Percentiles rank a stretch among this genome's conserved stretches.
These are phyloP conservation scores for Propithecus deckenii DNA, from an alignment of 2,797 vertebrate genomes.

Conservation along the genomic window DNA sequence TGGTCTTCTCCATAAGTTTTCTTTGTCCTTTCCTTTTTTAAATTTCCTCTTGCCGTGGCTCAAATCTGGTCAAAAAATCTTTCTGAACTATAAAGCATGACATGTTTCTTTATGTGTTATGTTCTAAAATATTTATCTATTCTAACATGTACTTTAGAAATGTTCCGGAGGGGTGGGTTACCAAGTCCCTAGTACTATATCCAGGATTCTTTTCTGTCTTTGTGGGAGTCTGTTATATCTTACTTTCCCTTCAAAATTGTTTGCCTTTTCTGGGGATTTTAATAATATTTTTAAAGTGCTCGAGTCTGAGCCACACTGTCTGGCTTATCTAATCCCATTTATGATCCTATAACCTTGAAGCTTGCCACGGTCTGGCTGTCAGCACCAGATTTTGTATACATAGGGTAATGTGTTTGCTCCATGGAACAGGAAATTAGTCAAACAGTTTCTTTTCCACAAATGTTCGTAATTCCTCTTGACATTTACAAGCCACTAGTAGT, in stretches of 20 bases:
- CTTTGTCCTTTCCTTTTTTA: slow-evolving; percentile 14
- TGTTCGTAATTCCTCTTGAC: slow-evolving; percentile 86
- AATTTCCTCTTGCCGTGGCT: slow-evolving; percentile 21
- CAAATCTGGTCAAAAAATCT: slow-evolving; percentile 58
- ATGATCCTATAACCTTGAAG: slow-evolving; percentile 81
- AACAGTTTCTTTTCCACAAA: slow-evolving; percentile 84
- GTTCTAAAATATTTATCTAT: slow-evolving; percentile 47
- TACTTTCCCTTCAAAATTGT: slow-evolving; percentile 40
- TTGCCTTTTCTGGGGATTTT: slow-evolving; percentile 62
- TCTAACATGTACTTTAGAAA: background rate
- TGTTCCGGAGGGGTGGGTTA: background rate
- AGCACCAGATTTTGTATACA: slow-evolving; percentile 80
- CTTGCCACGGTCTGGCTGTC: slow-evolving; percentile 66
- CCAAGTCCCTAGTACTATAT: background rate
- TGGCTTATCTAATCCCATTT: slow-evolving; percentile 83
- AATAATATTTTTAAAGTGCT: slow-evolving; percentile 71
- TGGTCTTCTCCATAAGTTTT: slow-evolving; percentile 53
- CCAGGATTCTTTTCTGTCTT: slow-evolving; percentile 14
- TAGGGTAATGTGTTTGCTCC: slow-evolving; percentile 74
- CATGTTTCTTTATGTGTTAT: slow-evolving; percentile 39
- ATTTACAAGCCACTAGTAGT: slow-evolving; percentile 83
- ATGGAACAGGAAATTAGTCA: slow-evolving; percentile 82
- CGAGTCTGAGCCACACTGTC: slow-evolving; percentile 50
- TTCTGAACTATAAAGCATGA: slow-evolving; percentile 8
- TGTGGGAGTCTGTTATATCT: slow-evolving; percentile 53